A percentile compares a stretch with the other conserved stretches of the same genome.
phyloP scores from a whole-genome alignment of 2,888 invertebrate species.

The Spodoptera picta region DNA sequence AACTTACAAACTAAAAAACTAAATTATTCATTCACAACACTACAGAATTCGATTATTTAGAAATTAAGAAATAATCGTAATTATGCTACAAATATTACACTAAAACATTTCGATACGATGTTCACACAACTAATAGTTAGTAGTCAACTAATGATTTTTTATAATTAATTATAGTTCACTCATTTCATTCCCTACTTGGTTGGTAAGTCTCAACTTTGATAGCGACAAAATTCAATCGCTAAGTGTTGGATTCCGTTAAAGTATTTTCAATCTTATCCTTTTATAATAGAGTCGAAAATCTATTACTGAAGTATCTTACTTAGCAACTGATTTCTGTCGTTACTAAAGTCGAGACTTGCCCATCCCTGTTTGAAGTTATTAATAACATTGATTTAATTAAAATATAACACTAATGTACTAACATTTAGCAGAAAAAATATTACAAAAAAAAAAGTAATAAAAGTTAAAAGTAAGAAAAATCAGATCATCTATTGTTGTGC shows the following conservation, averaged over 20 bases:
- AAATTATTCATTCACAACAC: conserved; percentile 67
- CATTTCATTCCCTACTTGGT: no score
- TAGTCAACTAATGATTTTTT: conserved; percentile 6
- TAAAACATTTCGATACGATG: conserved; percentile 28
- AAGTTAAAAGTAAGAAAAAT: conserved; percentile 2
- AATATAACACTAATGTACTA: neutral
- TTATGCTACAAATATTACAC: conserved; percentile 25
- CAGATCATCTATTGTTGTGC: conserved; percentile 16
- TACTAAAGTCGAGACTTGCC: no score
- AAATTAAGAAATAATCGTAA: conserved; percentile 28
- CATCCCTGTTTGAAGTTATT: neutral
- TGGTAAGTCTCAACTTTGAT: no score
- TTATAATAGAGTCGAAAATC: no score
- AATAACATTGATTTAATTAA: conserved; percentile 7
- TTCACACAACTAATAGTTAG: conserved; percentile 27
- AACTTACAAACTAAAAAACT: conserved; percentile 49
- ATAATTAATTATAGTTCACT: no score
- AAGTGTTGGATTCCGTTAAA: no score
- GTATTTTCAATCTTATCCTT: no score
- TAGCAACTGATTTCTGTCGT: no score
- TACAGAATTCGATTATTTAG: conserved; percentile 48
- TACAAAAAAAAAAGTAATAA: neutral
- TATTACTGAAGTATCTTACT: no score
- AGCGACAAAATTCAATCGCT: no score
- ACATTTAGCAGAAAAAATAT: neutral